Evolutionary conservation across 2,888 invertebrate species (phyloP).

Genomic region (Ischnura elegans): DNA sequence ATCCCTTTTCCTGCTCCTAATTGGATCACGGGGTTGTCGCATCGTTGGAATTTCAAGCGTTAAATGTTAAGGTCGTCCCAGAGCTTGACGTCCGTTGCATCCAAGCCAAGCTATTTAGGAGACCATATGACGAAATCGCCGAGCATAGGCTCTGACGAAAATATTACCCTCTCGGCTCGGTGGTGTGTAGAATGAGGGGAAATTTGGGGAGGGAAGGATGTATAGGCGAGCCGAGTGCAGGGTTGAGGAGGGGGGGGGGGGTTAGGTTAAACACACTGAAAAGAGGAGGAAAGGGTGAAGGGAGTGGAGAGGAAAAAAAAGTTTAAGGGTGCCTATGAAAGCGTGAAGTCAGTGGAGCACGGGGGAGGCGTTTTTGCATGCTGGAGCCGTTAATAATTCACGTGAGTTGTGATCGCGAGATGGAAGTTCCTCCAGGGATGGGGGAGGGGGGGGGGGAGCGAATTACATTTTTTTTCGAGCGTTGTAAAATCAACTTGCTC

Average conservation of each 20-base stretch:
- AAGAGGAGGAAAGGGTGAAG: not conserved
- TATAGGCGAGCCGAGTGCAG: too few relatives aligned
- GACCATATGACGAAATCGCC: conserved; percentile 40
- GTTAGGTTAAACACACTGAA: not conserved
- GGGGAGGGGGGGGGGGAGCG: too few relatives aligned
- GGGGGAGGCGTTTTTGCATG: not conserved
- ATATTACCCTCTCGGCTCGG: conserved; percentile 52
- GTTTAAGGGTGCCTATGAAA: not conserved
- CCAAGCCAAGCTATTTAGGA: conserved; percentile 61
- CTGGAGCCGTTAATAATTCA: conserved; percentile 40
- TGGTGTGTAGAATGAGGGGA: conserved; percentile 30
- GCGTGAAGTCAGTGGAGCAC: not conserved
- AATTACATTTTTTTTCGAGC: conserved; percentile 27
- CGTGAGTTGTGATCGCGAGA: conserved; percentile 37
- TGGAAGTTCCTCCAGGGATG: not conserved
- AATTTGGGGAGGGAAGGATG: not conserved
- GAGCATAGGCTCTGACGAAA: conserved; percentile 55
- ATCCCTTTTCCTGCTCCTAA: conserved; percentile 27
- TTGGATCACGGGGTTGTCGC: conserved; percentile 41
- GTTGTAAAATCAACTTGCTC: conserved; percentile 57
- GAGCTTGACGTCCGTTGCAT: conserved; percentile 16
- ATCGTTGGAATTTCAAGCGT: conserved; percentile 47
- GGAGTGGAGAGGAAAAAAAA: not conserved
- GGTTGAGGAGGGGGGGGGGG: not conserved
- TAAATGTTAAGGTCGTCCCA: conserved; percentile 59